Percentiles rank a stretch among this genome's conserved stretches.
phyloP scores from a whole-genome alignment of 2,797 vertebrate genomes.

The Trichosurus vulpecula region DNA sequence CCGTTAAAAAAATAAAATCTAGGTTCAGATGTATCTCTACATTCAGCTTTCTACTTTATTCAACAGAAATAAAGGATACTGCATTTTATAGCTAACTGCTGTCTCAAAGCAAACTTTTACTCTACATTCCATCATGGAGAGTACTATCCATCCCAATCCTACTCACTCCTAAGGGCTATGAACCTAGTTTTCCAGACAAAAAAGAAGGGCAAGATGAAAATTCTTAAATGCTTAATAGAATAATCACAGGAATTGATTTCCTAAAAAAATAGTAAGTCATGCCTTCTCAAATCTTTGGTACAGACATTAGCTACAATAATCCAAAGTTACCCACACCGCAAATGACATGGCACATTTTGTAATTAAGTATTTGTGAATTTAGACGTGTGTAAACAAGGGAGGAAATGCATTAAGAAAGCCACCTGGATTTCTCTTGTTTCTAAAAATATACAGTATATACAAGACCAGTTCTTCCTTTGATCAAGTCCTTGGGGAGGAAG shows the following conservation, averaged over 20 bases:
- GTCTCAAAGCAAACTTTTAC: slow-evolving; percentile 15
- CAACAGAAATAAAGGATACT: slow-evolving; percentile 27
- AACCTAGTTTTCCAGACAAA: slow-evolving; percentile 23
- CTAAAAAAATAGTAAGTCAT: slow-evolving; percentile 38
- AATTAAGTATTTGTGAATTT: slow-evolving; percentile 66
- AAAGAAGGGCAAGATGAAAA: slow-evolving; percentile 10
- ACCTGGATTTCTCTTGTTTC: slow-evolving; percentile 67
- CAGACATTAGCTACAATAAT: slow-evolving; percentile 70
- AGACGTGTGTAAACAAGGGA: slow-evolving; percentile 63
- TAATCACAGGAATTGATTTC: slow-evolving; percentile 44
- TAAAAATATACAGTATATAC: slow-evolving; percentile 69
- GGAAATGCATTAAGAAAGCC: slow-evolving; percentile 54
- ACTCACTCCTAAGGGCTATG: background rate
- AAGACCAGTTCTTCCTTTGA: slow-evolving; percentile 48
- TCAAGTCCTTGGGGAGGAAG: slow-evolving; percentile 59
- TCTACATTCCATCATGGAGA: slow-evolving; percentile 16
- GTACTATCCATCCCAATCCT: slow-evolving; percentile 27
- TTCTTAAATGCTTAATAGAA: slow-evolving; percentile 79
- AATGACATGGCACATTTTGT: slow-evolving; percentile 74
- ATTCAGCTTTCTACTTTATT: slow-evolving; percentile 13
- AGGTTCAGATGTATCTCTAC: background rate
- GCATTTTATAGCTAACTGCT: slow-evolving; percentile 23
- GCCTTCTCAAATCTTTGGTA: slow-evolving; percentile 81
- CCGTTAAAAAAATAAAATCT: slow-evolving; percentile 23
- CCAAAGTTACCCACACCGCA: slow-evolving; percentile 69